phyloP scores from a whole-genome alignment of 2,113 vertebrate genomes.

The Antechinus stuartii region DNA sequence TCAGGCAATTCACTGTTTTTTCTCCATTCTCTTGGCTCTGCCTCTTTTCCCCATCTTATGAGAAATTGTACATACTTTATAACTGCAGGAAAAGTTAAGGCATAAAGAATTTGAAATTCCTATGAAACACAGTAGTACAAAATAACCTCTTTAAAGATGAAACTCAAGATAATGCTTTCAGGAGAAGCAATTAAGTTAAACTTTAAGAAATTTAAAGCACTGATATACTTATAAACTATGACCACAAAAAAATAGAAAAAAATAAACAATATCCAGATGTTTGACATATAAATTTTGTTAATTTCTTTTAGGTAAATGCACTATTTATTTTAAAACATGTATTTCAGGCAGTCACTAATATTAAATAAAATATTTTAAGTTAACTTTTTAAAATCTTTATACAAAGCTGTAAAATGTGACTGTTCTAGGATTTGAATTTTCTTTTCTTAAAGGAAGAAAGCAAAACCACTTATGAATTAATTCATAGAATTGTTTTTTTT shows the following conservation, averaged over 20 bases:
- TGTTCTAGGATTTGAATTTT: too few relatives aligned
- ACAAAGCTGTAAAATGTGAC: rapidly evolving
- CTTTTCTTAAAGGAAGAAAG: neutral
- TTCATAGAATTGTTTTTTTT: neutral
- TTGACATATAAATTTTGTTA: neutral
- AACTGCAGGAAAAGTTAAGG: neutral
- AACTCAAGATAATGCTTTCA: neutral
- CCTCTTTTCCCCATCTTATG: neutral
- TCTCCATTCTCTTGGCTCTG: too few relatives aligned
- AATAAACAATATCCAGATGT: neutral
- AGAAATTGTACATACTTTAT: neutral
- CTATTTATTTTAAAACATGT: neutral
- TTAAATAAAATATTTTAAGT: neutral
- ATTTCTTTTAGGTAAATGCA: neutral
- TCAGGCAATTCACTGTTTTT: too few relatives aligned
- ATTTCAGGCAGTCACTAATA: neutral
- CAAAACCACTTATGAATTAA: neutral
- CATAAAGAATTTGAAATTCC: neutral
- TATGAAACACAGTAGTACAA: neutral
- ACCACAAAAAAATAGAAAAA: neutral
- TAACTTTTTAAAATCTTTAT: rapidly evolving
- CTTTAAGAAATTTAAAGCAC: neutral
- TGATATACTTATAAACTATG: neutral
- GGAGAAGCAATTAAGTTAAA: neutral
- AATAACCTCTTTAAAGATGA: neutral